These are phyloP conservation scores for Macrosteles quadrilineatus DNA, from an alignment of 1,140 invertebrate genomes.

Conservation along the genomic window DNA sequence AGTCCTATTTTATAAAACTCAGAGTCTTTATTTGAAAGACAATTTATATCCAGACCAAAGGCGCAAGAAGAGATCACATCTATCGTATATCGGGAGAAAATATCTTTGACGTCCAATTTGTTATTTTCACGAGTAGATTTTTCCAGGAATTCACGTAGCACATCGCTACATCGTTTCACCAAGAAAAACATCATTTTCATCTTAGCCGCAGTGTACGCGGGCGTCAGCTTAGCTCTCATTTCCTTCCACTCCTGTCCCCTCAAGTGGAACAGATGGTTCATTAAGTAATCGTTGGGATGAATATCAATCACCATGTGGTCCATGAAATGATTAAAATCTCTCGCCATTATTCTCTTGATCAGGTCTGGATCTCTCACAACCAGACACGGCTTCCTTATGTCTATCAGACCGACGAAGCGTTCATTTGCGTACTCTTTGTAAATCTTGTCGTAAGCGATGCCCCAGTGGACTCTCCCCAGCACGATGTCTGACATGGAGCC, in stretches of 20 bases:
- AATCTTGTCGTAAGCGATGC: not conserved
- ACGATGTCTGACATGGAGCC: not conserved
- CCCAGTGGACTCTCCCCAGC: not conserved
- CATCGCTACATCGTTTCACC: not conserved
- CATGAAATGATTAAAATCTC: not conserved
- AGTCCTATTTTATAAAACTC: conserved; percentile 51
- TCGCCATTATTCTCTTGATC: not conserved
- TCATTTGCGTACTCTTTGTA: not conserved
- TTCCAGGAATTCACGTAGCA: not conserved
- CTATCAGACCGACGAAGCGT: not conserved
- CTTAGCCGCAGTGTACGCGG: not conserved
- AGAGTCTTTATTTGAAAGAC: conserved; percentile 53
- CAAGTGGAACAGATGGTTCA: not conserved
- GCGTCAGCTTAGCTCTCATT: not conserved
- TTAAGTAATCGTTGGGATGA: not conserved
- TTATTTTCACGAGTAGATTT: not conserved
- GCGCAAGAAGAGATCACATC: conserved; percentile 47
- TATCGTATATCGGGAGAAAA: conserved; percentile 43
- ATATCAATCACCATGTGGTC: not conserved
- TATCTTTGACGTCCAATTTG: conserved; percentile 39
- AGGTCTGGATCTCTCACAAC: not conserved
- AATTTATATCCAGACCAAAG: conserved; percentile 46
- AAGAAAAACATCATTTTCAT: not conserved
- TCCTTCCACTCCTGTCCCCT: not conserved
- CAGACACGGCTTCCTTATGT: conserved; percentile 1